phyloP scores from a whole-genome alignment of 2,888 invertebrate species.

The Noctua janthina region DNA sequence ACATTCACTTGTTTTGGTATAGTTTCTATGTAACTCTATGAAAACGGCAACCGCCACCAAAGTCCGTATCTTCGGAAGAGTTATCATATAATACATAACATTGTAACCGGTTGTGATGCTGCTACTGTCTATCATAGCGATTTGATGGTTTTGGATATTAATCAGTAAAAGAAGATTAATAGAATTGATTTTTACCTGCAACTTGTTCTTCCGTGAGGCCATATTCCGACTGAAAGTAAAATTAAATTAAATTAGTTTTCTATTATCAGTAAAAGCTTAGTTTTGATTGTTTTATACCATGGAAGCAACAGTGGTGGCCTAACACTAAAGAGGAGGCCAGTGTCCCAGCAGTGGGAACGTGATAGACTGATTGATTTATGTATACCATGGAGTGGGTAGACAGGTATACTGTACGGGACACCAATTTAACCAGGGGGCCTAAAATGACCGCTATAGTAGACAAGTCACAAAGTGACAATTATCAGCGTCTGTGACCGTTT shows the following conservation, averaged over 20 bases:
- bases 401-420: not conserved
- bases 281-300: not conserved
- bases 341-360: not conserved
- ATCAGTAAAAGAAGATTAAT: not conserved
- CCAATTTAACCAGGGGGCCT: not conserved
- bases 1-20: too few relatives aligned
- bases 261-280: not conserved
- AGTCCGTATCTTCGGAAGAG: too few relatives aligned
- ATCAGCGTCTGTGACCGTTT: too few relatives aligned
- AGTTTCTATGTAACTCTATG: too few relatives aligned
- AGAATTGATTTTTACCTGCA: conserved; percentile 90
- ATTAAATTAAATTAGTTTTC: conserved; percentile 40
- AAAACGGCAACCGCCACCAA: too few relatives aligned
- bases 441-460: too few relatives aligned
- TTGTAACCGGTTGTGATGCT: too few relatives aligned
- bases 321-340: not conserved
- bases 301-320: too few relatives aligned
- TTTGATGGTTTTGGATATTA: not conserved
- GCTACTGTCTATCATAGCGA: too few relatives aligned
- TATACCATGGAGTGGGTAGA: not conserved
- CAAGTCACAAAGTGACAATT: too few relatives aligned
- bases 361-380: not conserved
- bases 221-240: conserved; percentile 94
- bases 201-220: conserved; percentile 97
- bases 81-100: too few relatives aligned